Percentiles rank a stretch among this genome's conserved stretches.
Evolutionary conservation across 2,888 invertebrate species (phyloP).

Genomic region (Volucella inflata): DNA sequence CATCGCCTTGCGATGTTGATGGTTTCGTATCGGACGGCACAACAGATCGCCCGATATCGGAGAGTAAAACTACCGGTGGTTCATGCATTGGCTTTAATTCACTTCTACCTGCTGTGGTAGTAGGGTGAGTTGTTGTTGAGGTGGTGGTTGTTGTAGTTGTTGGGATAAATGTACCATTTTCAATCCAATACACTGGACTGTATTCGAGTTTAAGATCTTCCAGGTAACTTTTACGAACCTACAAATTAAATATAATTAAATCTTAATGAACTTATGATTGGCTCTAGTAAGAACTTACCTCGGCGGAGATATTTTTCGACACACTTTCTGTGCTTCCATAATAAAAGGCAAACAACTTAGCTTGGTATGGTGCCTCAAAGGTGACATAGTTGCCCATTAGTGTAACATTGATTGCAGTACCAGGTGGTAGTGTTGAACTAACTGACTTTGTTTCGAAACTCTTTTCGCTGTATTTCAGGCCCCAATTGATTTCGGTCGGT

Average conservation of each 20-base stretch:
- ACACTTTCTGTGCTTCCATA: conserved; percentile 81
- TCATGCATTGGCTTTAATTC: conserved; percentile 84
- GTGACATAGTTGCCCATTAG: conserved; percentile 89
- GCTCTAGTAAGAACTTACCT: conserved; percentile 77
- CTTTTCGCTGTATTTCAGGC: conserved; percentile 85
- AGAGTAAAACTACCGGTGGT: conserved; percentile 82
- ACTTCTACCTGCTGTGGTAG: conserved; percentile 85
- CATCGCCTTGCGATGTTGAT: conserved; percentile 32
- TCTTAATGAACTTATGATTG: not conserved
- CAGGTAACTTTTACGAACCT: conserved; percentile 86
- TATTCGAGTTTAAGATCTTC: conserved; percentile 89
- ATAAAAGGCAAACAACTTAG: conserved; percentile 87
- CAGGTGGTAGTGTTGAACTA: conserved; percentile 88
- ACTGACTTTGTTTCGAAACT: conserved; percentile 85
- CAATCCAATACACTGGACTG: conserved; percentile 90
- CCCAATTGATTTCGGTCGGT: conserved; percentile 88
- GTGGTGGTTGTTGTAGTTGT: conserved; percentile 89
- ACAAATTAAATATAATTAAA: not conserved
- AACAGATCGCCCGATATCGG: conserved; percentile 78
- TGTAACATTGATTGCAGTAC: conserved; percentile 92
- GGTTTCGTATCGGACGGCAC: conserved; percentile 63
- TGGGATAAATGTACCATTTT: conserved; percentile 90
- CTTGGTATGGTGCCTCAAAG: conserved; percentile 90
- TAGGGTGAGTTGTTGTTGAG: conserved; percentile 85
- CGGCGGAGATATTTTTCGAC: conserved; percentile 81